Evolutionary conservation across 2,113 vertebrate genomes (phyloP).

Genomic region (Smithornis capensis): DNA sequence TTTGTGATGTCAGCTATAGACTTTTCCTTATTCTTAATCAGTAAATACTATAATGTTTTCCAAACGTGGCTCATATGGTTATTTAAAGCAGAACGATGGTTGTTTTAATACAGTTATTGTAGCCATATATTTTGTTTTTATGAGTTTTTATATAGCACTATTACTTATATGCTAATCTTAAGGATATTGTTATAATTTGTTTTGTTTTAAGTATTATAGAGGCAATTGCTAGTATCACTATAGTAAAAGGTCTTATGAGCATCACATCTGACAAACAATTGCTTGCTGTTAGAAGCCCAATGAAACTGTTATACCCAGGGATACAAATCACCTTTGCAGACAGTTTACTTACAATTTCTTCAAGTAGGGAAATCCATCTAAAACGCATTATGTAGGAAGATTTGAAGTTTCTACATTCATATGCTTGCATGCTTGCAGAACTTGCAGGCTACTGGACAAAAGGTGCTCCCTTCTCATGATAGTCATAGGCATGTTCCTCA

Average conservation of each 20-base stretch:
- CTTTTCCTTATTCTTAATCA: constrained; percentile 36
- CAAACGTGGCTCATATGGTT: constrained; percentile 44
- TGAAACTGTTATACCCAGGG: neutral
- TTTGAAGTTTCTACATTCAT: neutral
- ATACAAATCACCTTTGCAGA: constrained; percentile 31
- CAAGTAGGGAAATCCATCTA: neutral
- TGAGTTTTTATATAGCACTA: constrained; percentile 71
- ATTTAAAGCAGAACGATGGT: constrained; percentile 70
- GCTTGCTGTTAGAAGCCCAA: constrained; percentile 5
- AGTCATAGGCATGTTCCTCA: neutral
- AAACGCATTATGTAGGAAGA: neutral
- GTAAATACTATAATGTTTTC: constrained; percentile 61
- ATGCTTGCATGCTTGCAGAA: neutral
- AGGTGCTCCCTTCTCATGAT: neutral
- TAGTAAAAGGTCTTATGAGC: constrained; percentile 50
- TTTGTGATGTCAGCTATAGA: neutral
- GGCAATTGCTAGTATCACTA: constrained; percentile 20
- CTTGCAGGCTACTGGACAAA: neutral
- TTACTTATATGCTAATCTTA: constrained; percentile 75
- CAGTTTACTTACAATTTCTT: constrained; percentile 21
- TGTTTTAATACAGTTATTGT: constrained; percentile 72
- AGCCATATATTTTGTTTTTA: constrained; percentile 68
- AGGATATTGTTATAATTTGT: constrained; percentile 75
- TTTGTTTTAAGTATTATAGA: constrained; percentile 67
- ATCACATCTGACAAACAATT: constrained; percentile 44